phyloP scores from a whole-genome alignment of 2,797 vertebrate genomes.

The Propithecus perrieri region DNA sequence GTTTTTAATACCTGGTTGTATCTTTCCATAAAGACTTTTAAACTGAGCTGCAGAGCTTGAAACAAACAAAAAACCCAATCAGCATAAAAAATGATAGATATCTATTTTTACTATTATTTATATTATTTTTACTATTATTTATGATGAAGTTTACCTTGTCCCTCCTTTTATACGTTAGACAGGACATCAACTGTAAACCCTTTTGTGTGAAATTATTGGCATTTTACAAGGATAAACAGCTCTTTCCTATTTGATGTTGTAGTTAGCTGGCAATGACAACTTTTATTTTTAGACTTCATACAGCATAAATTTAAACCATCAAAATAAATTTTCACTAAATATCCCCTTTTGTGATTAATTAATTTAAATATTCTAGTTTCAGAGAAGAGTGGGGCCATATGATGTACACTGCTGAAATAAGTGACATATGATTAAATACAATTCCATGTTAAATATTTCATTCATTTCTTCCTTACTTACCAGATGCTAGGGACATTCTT shows the following conservation, averaged over 20 bases:
- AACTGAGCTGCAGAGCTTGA: background rate
- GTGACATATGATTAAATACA: background rate
- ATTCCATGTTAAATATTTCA: background rate
- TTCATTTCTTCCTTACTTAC: background rate
- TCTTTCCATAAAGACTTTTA: background rate
- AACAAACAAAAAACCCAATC: background rate
- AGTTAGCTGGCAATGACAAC: background rate
- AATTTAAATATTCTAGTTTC: background rate
- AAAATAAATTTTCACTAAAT: background rate
- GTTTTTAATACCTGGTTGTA: background rate
- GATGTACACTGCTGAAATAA: background rate
- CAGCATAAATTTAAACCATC: background rate
- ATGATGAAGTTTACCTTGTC: background rate
- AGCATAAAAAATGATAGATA: background rate
- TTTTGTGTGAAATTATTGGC: background rate
- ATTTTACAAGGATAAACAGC: background rate
- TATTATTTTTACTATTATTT: background rate
- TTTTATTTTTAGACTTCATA: background rate
- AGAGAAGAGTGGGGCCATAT: background rate
- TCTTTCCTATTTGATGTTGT: background rate
- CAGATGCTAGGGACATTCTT: background rate
- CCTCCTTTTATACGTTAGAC: background rate
- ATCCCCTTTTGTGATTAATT: background rate
- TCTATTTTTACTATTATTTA: background rate
- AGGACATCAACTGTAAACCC: background rate